A percentile compares a stretch with the other conserved stretches of the same genome.
phyloP scores from a whole-genome alignment of 2,888 invertebrate genomes.

The Dione juno region DNA sequence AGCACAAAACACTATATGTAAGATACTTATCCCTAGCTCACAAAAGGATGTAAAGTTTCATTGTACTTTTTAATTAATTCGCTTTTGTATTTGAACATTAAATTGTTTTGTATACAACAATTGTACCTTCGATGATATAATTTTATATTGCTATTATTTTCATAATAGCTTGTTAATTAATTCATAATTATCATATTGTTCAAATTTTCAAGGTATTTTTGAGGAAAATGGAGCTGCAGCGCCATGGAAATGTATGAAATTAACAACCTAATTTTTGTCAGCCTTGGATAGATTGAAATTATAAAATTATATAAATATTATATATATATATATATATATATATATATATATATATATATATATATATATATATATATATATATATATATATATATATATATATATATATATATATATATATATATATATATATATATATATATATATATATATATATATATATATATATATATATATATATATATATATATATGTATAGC shows the following conservation, averaged over 20 bases:
- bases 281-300: background rate
- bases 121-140: constrained; percentile 1
- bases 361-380: too few relatives aligned
- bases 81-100: background rate
- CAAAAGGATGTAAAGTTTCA: background rate
- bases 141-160: constrained; percentile 19
- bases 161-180: constrained; percentile 18
- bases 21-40: background rate
- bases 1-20: too few relatives aligned
- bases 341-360: too few relatives aligned
- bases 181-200: constrained; percentile 13
- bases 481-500: too few relatives aligned
- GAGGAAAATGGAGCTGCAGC: constrained; percentile 18
- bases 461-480: too few relatives aligned
- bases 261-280: constrained; percentile 8
- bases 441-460: too few relatives aligned
- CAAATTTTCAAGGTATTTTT: constrained; percentile 18
- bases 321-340: too few relatives aligned
- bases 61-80: background rate
- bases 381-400: too few relatives aligned
- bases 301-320: background rate
- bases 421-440: background rate
- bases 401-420: too few relatives aligned
- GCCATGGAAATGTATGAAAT: background rate
- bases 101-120: too few relatives aligned